Base-by-base conservation (phyloP, 2,888 invertebrate species). In the Automeris io region DNA sequence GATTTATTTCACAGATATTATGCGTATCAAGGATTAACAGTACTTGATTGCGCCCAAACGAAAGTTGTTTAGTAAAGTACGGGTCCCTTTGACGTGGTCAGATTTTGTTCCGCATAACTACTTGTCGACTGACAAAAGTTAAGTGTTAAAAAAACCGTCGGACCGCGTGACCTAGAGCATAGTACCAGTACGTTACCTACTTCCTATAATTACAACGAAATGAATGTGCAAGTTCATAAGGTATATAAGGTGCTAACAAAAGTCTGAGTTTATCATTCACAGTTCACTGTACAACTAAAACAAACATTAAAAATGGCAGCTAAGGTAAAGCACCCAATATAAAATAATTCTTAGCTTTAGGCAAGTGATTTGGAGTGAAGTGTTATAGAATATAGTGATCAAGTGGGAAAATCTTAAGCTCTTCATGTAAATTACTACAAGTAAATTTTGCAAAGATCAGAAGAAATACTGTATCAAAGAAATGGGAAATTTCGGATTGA, bases 291-390 rank as follows among this genome's bases (percentile, higher is more conserved):
- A 69, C 71, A 75, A 69, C 61, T 49, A 71, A 71, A 68, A 61
- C 67, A 70, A 73, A 75, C 67, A 67, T 50, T 64, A 69, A 64
- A 78, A 83, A 86, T 86, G 85, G 81, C 82, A 73, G 77, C 82
- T 72, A 85, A 86, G 85, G 85, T 86, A 73, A 63, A 54, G 21
- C 46, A n/a, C n/a, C n/a, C n/a, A n/a, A n/a, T n/a, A n/a, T n/a
- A n/a, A n/a, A n/a, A n/a, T n/a, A n/a, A n/a, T n/a, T n/a, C n/a
- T n/a, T n/a, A n/a, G n/a, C n/a, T n/a, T n/a, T n/a, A n/a, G n/a
- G n/a, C n/a, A n/a, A n/a, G n/a, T n/a, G n/a, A n/a, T n/a, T n/a
- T n/a, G n/a, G n/a, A n/a, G n/a, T n/a, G n/a, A n/a, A n/a, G n/a
- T n/a, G n/a, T n/a, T n/a, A n/a, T n/a, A n/a, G n/a, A n/a, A n/a